Evolutionary conservation across 2,797 vertebrate species (phyloP).

Genomic region (Poecile montanus): DNA sequence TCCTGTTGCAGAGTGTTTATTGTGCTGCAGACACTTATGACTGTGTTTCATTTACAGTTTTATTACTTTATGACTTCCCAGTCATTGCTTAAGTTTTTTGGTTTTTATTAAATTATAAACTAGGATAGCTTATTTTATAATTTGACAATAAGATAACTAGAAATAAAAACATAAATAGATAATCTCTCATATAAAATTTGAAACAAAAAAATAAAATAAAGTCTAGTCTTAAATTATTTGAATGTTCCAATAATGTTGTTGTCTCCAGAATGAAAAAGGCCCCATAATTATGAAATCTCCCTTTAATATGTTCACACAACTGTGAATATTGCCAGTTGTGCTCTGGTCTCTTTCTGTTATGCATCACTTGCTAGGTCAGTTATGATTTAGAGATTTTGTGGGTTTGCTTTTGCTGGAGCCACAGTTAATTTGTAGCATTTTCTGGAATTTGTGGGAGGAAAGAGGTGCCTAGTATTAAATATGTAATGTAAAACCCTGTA

Average conservation of each 20-base stretch:
- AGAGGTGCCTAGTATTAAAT: not conserved
- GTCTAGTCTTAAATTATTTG: not conserved
- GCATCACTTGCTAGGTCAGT: not conserved
- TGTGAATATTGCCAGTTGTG: not conserved
- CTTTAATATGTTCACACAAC: not conserved
- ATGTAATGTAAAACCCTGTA: not conserved
- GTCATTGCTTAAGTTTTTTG: not conserved
- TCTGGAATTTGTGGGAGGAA: not conserved
- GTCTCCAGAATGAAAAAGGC: not conserved
- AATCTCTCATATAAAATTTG: not conserved
- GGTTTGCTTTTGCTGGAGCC: not conserved
- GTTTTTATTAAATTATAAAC: not conserved
- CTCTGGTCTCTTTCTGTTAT: not conserved
- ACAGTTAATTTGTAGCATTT: not conserved
- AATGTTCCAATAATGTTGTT: not conserved
- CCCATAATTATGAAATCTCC: not conserved
- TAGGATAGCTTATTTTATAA: not conserved
- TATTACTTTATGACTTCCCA: not conserved
- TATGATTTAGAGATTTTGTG: not conserved
- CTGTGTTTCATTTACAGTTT: not conserved
- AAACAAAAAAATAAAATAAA: not conserved
- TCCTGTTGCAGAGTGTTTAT: not conserved
- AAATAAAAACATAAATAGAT: not conserved
- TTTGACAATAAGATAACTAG: not conserved
- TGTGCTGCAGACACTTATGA: not conserved